These are phyloP conservation scores for Heterodera filipjevi DNA, from an alignment of 2,888 invertebrate species.

Conservation along the genomic window DNA sequence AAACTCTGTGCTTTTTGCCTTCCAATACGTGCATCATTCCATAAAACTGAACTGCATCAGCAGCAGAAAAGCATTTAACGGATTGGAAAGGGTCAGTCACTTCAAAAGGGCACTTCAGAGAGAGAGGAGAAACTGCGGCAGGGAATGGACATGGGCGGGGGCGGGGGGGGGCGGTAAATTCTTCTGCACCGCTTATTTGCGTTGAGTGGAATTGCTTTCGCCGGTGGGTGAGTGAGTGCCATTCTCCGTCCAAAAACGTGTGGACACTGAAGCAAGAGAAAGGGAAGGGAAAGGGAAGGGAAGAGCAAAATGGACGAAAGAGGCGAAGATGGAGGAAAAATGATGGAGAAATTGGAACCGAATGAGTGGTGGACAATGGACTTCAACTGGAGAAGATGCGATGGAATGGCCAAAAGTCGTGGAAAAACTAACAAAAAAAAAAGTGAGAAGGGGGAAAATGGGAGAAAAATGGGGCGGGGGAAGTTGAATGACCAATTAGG, in stretches of 20 bases:
- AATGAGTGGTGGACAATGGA: not conserved
- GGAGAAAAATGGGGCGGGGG: not conserved
- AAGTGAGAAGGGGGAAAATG: not conserved
- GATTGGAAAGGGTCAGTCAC: not conserved
- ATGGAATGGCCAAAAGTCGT: not conserved
- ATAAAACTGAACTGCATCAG: not conserved
- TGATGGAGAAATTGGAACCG: not conserved
- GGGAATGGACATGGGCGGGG: not conserved
- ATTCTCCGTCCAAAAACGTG: not conserved
- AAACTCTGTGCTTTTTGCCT: not conserved
- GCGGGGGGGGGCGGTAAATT: not conserved
- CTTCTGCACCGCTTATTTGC: not conserved
- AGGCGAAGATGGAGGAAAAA: not conserved
- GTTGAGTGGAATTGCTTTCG: slow-evolving; percentile 1
- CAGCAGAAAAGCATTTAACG: not conserved
- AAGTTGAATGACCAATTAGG: too few relatives aligned
- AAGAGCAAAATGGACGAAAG: slow-evolving; percentile 11
- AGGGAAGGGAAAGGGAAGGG: not conserved
- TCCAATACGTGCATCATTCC: not conserved
- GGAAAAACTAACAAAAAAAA: not conserved
- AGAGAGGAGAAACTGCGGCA: not conserved
- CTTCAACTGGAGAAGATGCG: not conserved
- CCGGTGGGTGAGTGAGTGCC: slow-evolving; percentile 6
- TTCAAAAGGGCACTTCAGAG: slow-evolving; percentile 7
- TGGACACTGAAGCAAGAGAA: not conserved